Evolutionary conservation across 2,797 vertebrate genomes (phyloP).

Genomic region (Diceros bicornis): DNA sequence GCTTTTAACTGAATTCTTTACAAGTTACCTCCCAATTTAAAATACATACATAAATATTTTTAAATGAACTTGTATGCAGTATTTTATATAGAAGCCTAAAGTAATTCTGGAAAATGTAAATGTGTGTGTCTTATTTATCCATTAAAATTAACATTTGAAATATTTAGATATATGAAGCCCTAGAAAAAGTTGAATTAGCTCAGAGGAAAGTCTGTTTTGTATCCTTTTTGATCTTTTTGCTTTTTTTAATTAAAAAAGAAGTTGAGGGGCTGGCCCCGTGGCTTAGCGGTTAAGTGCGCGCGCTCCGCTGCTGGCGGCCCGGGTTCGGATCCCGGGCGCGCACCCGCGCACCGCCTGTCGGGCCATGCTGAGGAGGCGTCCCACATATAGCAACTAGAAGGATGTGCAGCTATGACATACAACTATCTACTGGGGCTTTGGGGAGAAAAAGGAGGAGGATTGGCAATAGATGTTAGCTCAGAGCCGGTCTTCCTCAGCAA

Average conservation of each 20-base stretch:
- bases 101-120: conserved; percentile 41
- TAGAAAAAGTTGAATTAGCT: conserved; percentile 11
- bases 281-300: too few species aligned
- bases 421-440: too few species aligned
- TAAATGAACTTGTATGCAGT: not conserved
- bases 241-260: conserved; percentile 1
- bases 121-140: not conserved
- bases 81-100: conserved; percentile 41
- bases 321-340: too few species aligned
- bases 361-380: too few species aligned
- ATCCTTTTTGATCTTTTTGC: not conserved
- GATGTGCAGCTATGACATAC: too few species aligned
- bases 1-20: not conserved
- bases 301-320: too few species aligned
- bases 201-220: conserved; percentile 43
- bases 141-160: conserved; percentile 30
- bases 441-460: too few species aligned
- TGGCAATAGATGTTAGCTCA: too few species aligned
- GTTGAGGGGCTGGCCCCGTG: too few species aligned
- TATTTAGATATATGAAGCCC: not conserved
- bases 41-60: not conserved
- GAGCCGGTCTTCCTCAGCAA: too few species aligned
- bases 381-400: too few species aligned
- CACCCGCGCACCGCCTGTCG: too few species aligned
- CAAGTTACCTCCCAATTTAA: conserved; percentile 42